Evolutionary conservation across 2,888 invertebrate genomes (phyloP).

Genomic region (Himalopsyche kuldschensis): DNA sequence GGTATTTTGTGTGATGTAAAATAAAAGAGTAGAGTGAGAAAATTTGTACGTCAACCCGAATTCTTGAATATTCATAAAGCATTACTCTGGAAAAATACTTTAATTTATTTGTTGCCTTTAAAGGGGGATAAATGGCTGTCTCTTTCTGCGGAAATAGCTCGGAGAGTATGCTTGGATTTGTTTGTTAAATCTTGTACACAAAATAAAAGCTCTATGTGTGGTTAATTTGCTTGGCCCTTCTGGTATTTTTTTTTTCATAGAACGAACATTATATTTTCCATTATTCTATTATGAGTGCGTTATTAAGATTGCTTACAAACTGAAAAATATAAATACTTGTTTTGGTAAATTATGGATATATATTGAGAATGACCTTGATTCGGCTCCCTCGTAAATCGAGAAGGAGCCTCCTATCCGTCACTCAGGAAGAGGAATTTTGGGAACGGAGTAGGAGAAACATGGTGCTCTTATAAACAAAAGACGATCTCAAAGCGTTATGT

Average conservation of each 20-base stretch:
- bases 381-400: too few species aligned
- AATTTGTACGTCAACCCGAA: slow-evolving; percentile 2
- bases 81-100: slow-evolving; percentile 16
- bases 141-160: not conserved
- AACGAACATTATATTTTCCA: not conserved
- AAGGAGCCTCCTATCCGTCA: too few species aligned
- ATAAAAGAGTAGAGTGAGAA: not conserved
- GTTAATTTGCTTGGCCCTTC: not conserved
- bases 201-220: not conserved
- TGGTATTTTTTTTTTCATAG: not conserved
- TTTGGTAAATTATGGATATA: too few species aligned
- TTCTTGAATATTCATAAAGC: slow-evolving; percentile 31
- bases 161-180: not conserved
- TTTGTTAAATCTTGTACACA: not conserved
- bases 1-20: not conserved
- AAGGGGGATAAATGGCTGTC: not conserved
- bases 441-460: too few species aligned
- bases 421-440: too few species aligned
- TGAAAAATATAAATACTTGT: too few species aligned
- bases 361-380: too few species aligned
- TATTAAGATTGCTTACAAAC: too few species aligned
- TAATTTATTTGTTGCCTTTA: slow-evolving; percentile 22
- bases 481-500: too few species aligned
- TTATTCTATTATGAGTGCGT: too few species aligned
- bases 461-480: too few species aligned